Percentiles rank a stretch among this genome's conserved stretches.
Conservation (phyloP, 2,888 invertebrate genomes). For the Archips xylosteana region DNA sequence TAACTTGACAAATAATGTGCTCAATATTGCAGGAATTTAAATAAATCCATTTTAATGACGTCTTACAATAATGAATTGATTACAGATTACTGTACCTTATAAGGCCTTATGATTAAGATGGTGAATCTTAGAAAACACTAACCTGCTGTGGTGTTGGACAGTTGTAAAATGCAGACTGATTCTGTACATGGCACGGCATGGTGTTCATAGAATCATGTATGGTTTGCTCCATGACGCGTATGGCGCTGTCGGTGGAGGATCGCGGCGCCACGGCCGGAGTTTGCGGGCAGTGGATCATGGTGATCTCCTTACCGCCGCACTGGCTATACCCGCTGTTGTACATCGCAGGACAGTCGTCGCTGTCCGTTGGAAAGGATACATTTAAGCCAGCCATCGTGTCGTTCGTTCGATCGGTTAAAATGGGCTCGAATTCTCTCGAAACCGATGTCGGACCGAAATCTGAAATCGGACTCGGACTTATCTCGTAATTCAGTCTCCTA, state of each 20-base stretch:
- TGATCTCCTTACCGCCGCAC: slow-evolving; percentile 49
- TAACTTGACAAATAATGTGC: neutral
- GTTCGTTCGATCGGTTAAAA: slow-evolving; percentile 78
- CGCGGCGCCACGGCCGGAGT: slow-evolving; percentile 44
- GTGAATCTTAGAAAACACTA: slow-evolving; percentile 43
- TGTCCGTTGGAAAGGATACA: slow-evolving; percentile 78
- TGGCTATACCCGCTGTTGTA: slow-evolving; percentile 44
- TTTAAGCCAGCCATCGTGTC: slow-evolving; percentile 81
- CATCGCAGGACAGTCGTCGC: slow-evolving; percentile 57
- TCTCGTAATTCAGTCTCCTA: slow-evolving; percentile 69
- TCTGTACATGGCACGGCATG: slow-evolving; percentile 31
- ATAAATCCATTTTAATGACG: neutral
- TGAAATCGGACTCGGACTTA: slow-evolving; percentile 49
- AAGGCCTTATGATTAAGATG: neutral
- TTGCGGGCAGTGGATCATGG: slow-evolving; percentile 48
- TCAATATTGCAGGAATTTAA: neutral
- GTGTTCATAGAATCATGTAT: slow-evolving; percentile 60
- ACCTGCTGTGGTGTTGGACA: slow-evolving; percentile 64
- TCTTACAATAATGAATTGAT: neutral
- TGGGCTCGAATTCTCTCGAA: slow-evolving; percentile 63
- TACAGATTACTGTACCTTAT: no score
- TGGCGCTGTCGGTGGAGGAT: slow-evolving; percentile 56
- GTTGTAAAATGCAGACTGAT: slow-evolving; percentile 41
- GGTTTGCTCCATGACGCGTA: slow-evolving; percentile 58
- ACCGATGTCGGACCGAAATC: neutral